Conservation (phyloP, 2,797 vertebrate genomes). For the Trachops cirrhosus region DNA sequence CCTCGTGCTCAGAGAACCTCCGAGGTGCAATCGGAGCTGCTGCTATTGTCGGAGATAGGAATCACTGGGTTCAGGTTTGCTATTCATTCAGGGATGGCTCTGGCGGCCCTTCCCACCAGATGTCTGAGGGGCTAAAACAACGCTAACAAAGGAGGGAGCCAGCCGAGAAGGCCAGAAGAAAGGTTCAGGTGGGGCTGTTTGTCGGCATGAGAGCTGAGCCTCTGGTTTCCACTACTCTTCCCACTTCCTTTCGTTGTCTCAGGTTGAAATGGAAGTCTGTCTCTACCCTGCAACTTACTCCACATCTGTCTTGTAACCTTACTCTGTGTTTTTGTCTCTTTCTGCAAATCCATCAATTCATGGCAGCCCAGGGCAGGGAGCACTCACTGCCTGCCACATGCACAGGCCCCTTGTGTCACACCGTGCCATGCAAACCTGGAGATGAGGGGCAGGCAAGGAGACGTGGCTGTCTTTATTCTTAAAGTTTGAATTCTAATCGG, state of each 20-base stretch:
- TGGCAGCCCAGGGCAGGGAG: neutral
- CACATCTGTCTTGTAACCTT: conserved; percentile 52
- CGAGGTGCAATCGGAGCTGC: conserved; percentile 25
- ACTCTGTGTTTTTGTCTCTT: conserved; percentile 25
- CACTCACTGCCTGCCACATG: neutral
- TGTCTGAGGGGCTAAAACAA: conserved; percentile 7
- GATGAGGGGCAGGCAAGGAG: neutral
- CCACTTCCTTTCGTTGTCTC: neutral
- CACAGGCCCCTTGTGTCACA: neutral
- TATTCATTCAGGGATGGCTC: conserved; percentile 52
- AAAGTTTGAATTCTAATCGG: neutral
- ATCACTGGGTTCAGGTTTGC: conserved; percentile 47
- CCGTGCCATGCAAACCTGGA: neutral
- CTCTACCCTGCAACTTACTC: neutral
- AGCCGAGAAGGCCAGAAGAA: neutral
- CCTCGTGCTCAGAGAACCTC: neutral
- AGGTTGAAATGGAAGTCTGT: neutral
- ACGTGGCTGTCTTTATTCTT: neutral
- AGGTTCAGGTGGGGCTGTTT: neutral
- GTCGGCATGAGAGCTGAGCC: neutral
- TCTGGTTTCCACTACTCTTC: neutral
- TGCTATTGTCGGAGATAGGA: conserved; percentile 57
- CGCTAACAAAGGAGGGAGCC: conserved; percentile 7
- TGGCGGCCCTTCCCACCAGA: conserved; percentile 17
- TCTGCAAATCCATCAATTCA: neutral